Evolutionary conservation across 2,888 invertebrate species (phyloP), one percentile per base, ranked within the genome.

Genomic region (Hirudinaria manillensis): DNA sequence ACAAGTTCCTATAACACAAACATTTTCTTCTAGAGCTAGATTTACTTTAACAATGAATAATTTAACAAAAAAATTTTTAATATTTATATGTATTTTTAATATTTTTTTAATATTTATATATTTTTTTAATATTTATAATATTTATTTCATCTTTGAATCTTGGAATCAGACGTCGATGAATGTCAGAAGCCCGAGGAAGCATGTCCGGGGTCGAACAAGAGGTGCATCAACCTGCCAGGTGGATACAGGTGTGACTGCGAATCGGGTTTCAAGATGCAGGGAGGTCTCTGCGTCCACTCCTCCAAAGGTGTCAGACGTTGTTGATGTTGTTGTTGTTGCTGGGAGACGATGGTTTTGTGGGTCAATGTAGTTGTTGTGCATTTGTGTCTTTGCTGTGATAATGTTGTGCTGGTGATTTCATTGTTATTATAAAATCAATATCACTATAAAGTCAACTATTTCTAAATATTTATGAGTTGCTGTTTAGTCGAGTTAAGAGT

Each of bases 151-250:
- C 32, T 13, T 0, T 34, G 1, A 29, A 10, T 34, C 27, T 36
- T 51, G 38, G 51, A 74, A 75, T 1, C 79, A 83, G 83, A 83
- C 78, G 77, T 81, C 72, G 79, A 83, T 79, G 83, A 83, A 75
- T 83, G 83, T 78, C 70, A 72, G 67, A 72, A 73, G 32, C 77
- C 77, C 16, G 76, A 70, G 19, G 74, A 80, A 7, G 53, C 72
- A 21, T 83, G 82, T 79, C 68, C 77, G 29, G 81, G 79, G n/a
- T 80, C 80, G 36, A 79, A 81, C 75, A 78, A 80, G 75, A 74
- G 76, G 7, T 83, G 83, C 80, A 68, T 78, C 13, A 83, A 83
- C 75, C 78, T 72, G 32, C 80, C 81, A 6, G 82, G 82, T 0
- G 79, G 80, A 65, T 82, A 80, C 73, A 78, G 76, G n/a, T 83